Evolutionary conservation across 2,888 invertebrate species (phyloP).

Genomic region (Drosophila austrosaltans): DNA sequence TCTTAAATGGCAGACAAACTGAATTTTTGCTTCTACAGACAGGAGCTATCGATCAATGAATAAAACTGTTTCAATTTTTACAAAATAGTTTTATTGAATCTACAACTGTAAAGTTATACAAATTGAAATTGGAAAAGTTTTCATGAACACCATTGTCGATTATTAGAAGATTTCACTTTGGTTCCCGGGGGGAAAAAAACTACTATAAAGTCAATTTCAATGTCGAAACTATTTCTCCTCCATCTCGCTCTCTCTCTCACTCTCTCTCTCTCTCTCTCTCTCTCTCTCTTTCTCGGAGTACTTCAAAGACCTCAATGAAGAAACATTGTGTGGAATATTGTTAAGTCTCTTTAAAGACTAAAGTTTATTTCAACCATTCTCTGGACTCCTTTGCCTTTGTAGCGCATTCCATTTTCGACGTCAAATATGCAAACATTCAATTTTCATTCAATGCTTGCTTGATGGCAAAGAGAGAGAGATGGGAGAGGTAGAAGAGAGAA

Average conservation of each 20-base stretch:
- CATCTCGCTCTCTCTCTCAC: not conserved
- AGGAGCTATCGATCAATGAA: too few relatives aligned
- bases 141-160: too few relatives aligned
- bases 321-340: not conserved
- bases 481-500: not conserved
- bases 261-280: not conserved
- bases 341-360: constrained; percentile 5
- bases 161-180: too few relatives aligned
- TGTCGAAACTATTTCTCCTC: not conserved
- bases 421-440: constrained; percentile 77
- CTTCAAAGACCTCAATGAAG: not conserved
- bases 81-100: too few relatives aligned
- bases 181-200: too few relatives aligned
- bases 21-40: too few relatives aligned
- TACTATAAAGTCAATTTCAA: not conserved
- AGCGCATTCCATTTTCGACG: constrained; percentile 69
- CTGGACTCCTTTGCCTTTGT: constrained; percentile 39
- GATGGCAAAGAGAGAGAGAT: not conserved
- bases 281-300: not conserved
- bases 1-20: too few relatives aligned
- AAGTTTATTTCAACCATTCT: constrained; percentile 9
- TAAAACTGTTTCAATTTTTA: too few relatives aligned
- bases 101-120: too few relatives aligned
- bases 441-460: constrained; percentile 46
- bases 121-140: too few relatives aligned